Conservation (phyloP, 2,888 invertebrate species). For the Euproctis similis region DNA sequence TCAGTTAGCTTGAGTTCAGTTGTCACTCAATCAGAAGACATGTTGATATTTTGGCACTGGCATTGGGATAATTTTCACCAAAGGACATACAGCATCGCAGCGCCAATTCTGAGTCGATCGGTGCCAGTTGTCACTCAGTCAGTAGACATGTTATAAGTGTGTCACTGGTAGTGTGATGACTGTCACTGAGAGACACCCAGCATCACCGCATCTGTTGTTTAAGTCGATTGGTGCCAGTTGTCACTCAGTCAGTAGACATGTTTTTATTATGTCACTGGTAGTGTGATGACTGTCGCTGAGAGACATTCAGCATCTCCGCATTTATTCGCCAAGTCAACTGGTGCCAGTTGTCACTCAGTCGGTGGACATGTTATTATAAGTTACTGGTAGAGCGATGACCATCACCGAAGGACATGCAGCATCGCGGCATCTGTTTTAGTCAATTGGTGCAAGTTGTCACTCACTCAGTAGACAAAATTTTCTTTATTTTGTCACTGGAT, state of each 20-base stretch:
- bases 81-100: no score
- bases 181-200: no score
- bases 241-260: constrained; percentile 15
- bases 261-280: constrained; percentile 16
- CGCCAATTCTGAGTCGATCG: no score
- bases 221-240: no score
- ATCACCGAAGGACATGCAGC: no score
- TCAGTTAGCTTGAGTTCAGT: neutral
- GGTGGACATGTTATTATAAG: constrained; percentile 13
- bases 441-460: no score
- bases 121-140: constrained; percentile 9
- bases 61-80: neutral
- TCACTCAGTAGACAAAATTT: constrained; percentile 16
- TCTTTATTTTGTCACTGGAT: constrained; percentile 23
- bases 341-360: constrained; percentile 9
- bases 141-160: constrained; percentile 12
- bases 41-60: constrained; percentile 15
- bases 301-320: no score
- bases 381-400: constrained; percentile 12
- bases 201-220: no score
- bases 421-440: no score
- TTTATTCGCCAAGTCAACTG: no score
- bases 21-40: constrained; percentile 7
- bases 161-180: constrained; percentile 14
- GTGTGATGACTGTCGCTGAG: neutral